Evolutionary conservation across 2,113 vertebrate species (phyloP).

Genomic region (Cettia cetti): DNA sequence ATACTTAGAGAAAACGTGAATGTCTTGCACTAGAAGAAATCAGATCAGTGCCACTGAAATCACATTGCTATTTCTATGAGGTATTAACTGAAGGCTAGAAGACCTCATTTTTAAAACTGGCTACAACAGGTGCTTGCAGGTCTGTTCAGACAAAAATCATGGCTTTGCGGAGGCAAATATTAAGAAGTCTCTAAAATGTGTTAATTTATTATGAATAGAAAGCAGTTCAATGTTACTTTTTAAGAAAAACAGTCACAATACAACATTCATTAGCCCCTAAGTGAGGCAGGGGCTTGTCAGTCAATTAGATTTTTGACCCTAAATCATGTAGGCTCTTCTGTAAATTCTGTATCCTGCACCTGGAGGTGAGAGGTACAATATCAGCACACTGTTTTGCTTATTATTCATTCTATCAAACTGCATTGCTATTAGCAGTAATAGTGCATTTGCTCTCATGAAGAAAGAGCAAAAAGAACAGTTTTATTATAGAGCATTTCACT

Average conservation of each 20-base stretch:
- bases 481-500: neutral
- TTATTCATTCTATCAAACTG: slow-evolving; percentile 30
- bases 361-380: slow-evolving; percentile 62
- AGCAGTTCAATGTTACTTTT: slow-evolving; percentile 61
- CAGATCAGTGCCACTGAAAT: slow-evolving; percentile 61
- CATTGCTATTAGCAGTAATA: slow-evolving; percentile 3
- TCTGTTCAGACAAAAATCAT: slow-evolving; percentile 64
- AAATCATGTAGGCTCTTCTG: slow-evolving; percentile 29
- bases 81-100: slow-evolving; percentile 48
- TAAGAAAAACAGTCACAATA: slow-evolving; percentile 64
- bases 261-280: slow-evolving; percentile 64
- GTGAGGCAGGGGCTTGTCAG: slow-evolving; percentile 63
- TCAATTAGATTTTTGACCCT: slow-evolving; percentile 55
- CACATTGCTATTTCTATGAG: slow-evolving; percentile 62
- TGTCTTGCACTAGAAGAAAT: slow-evolving; percentile 56
- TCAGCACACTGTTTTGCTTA: slow-evolving; percentile 30
- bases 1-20: slow-evolving; percentile 42
- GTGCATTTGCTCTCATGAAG: neutral
- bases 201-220: slow-evolving; percentile 70
- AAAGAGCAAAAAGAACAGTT: neutral
- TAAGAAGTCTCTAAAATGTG: slow-evolving; percentile 64
- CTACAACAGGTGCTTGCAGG: slow-evolving; percentile 68
- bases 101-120: slow-evolving; percentile 60
- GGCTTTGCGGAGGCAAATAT: slow-evolving; percentile 64
- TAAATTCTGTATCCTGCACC: slow-evolving; percentile 52